Evolutionary conservation across 2,888 invertebrate genomes (phyloP).

Genomic region (Melinaea marsaeus): DNA sequence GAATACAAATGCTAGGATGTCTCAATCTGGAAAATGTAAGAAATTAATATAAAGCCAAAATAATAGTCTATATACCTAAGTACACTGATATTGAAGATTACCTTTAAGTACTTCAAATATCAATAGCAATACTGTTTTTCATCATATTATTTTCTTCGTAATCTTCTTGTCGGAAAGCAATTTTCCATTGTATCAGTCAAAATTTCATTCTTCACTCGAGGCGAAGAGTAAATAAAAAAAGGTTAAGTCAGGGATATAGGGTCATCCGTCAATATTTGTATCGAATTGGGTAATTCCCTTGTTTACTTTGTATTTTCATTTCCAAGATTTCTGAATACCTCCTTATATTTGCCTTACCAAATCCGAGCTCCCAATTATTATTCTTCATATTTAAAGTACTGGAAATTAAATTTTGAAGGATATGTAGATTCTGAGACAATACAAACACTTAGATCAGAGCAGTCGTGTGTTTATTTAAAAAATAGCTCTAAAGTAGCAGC

Average conservation of each 20-base stretch:
- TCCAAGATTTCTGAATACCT: conserved; percentile 29
- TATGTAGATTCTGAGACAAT: neutral
- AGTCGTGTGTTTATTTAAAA: neutral
- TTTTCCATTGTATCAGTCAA: conserved; percentile 28
- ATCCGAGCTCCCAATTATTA: neutral
- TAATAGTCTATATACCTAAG: too few relatives aligned
- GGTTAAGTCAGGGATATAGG: conserved; percentile 40
- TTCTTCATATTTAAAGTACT: neutral
- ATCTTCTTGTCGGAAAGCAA: conserved; percentile 15
- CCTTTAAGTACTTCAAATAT: conserved; percentile 13
- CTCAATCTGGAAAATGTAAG: too few relatives aligned
- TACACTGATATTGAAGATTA: too few relatives aligned
- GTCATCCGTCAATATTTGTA: conserved; percentile 55
- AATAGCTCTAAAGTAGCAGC: neutral
- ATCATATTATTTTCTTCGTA: conserved; percentile 13
- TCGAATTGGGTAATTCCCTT: conserved; percentile 48
- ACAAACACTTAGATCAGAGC: neutral
- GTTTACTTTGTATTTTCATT: conserved; percentile 47
- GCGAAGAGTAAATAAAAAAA: conserved; percentile 40
- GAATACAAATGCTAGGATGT: too few relatives aligned
- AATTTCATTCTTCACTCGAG: conserved; percentile 32
- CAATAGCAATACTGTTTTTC: conserved; percentile 13
- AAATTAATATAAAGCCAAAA: too few relatives aligned
- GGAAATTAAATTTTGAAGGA: neutral
- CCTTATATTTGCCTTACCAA: conserved; percentile 19